Evolutionary conservation across 2,797 vertebrate species (phyloP), one percentile per base, ranked within the genome.

Genomic region (Protosalanx chinensis): DNA sequence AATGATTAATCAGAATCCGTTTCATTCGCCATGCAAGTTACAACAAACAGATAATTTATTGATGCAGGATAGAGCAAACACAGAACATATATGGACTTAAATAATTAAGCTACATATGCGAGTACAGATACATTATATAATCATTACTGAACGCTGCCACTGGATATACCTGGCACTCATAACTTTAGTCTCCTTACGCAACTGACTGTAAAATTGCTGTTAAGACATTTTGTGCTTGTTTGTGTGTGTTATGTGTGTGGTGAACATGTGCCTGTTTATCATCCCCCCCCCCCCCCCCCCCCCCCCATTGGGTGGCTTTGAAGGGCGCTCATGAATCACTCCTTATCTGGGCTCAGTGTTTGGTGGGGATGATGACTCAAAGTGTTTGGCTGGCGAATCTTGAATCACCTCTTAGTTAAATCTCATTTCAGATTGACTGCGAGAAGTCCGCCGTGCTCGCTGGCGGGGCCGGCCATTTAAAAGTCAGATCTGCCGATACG

Each of bases 401-500:
- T 79, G 81, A 88, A 86, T 86, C 81, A 77, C 72, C 71, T 68
- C 30, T 76, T 77, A 76, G 77, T 84, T 80, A 83, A 78, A 79
- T 75, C 79, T 64, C 41, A 46, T 46, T 37, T 75, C 73, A 74
- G 74, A 75, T 62, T 72, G 74, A 64, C 79, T 60, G 70, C 1
- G 58, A 66, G 77, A 71, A 0, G 77, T 65, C 15, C 30, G 64
- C 72, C 35, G 13, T 37, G 57, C 75, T 79, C 56, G 64, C 71
- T 68, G 72, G 71, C 76, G 35, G 37, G 16, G 65, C 64, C 4
- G 71, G 74, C 74, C 67, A 75, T 85, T 83, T 80, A 82, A 84
- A 85, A 89, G 84, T 88, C 86, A 78, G 82, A 89, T 90, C 75
- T 80, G 82, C 77, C 66, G 83, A 87, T 86, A 82, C 83, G 82